Evolutionary conservation across 2,113 vertebrate species (phyloP).

Genomic region (Furnarius figulus): DNA sequence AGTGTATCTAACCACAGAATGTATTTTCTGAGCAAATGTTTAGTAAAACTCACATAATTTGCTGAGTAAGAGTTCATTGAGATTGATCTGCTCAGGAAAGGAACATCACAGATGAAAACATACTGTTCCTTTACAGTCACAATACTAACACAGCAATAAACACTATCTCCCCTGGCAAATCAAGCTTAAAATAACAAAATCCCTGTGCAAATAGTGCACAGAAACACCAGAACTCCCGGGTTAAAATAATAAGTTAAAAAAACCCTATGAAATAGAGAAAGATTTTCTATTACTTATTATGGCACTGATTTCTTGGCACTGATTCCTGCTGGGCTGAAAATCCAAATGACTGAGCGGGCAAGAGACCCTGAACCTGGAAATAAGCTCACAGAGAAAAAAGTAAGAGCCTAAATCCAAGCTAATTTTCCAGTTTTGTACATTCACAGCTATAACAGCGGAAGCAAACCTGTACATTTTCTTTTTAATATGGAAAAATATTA

Average conservation of each 20-base stretch:
- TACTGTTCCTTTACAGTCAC: constrained; percentile 46
- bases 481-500: background rate
- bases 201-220: background rate
- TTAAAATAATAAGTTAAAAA: background rate
- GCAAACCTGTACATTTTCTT: background rate
- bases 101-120: background rate
- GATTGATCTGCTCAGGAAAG: constrained; percentile 40
- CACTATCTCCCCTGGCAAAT: background rate
- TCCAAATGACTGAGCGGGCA: background rate
- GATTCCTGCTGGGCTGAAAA: background rate
- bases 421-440: background rate
- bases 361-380: background rate
- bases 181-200: constrained; percentile 1
- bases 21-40: constrained; percentile 56
- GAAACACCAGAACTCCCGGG: background rate
- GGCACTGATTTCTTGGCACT: background rate
- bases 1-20: constrained; percentile 5
- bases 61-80: constrained; percentile 12
- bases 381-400: background rate
- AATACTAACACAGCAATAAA: constrained; percentile 34
- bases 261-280: background rate
- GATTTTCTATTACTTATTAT: background rate
- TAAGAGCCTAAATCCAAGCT: background rate
- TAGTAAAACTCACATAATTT: constrained; percentile 15
- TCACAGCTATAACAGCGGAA: background rate